These are phyloP conservation scores for Metopia argyrocephala DNA, from an alignment of 2,888 invertebrate species.

Conservation along the genomic window DNA sequence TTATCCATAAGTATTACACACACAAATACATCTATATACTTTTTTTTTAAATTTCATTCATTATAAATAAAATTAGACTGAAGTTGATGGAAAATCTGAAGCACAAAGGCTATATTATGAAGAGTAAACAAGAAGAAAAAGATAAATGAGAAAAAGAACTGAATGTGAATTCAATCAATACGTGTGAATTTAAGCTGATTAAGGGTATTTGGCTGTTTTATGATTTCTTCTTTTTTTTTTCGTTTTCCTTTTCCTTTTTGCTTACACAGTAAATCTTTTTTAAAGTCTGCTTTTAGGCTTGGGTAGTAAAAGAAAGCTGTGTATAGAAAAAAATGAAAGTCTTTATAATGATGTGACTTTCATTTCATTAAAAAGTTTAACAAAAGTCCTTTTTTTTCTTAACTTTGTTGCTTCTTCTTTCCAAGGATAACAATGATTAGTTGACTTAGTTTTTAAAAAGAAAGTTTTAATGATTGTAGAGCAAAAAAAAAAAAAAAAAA, in stretches of 20 bases:
- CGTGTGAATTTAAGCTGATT: slow-evolving; percentile 77
- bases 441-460: slow-evolving; percentile 40
- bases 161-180: slow-evolving; percentile 68
- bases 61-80: slow-evolving; percentile 3
- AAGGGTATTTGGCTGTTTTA: slow-evolving; percentile 67
- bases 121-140: background rate
- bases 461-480: slow-evolving; percentile 55
- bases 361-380: slow-evolving; percentile 63
- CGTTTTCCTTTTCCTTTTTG: slow-evolving; percentile 17
- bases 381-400: slow-evolving; percentile 41
- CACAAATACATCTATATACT: no score
- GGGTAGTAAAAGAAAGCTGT: slow-evolving; percentile 16
- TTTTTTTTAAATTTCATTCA: background rate
- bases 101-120: slow-evolving; percentile 9
- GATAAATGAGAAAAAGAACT: slow-evolving; percentile 8
- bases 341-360: slow-evolving; percentile 63
- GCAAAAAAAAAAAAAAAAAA: no score
- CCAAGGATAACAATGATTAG: slow-evolving; percentile 57
- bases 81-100: background rate
- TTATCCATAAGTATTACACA: slow-evolving; percentile 24
- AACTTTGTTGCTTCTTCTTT: background rate
- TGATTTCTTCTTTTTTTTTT: background rate
- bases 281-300: slow-evolving; percentile 48
- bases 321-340: slow-evolving; percentile 21
- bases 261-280: slow-evolving; percentile 44